Evolutionary conservation across 1,140 invertebrate species (phyloP).

Genomic region (Camponotus vicinus): DNA sequence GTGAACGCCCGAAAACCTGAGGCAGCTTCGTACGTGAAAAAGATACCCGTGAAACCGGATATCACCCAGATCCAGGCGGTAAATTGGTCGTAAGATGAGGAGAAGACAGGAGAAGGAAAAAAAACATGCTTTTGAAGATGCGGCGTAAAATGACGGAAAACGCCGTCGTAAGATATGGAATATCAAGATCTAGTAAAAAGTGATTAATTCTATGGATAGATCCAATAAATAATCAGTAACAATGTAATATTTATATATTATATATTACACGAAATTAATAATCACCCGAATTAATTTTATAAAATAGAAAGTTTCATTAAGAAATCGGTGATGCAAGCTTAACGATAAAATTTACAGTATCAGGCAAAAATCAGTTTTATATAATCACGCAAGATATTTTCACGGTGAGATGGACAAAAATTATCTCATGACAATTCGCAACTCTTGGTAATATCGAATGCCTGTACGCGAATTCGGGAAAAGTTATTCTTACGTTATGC

Average conservation of each 20-base stretch:
- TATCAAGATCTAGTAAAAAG: not conserved
- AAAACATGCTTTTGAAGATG: conserved; percentile 15
- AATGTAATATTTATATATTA: not conserved
- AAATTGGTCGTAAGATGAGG: not conserved
- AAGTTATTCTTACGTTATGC: not conserved
- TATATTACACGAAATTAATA: not conserved
- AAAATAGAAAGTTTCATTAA: not conserved
- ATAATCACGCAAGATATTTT: conserved; percentile 10
- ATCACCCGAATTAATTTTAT: not conserved
- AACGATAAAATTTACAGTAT: not conserved
- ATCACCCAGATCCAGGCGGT: conserved; percentile 23
- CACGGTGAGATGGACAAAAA: conserved; percentile 12
- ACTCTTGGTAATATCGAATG: not conserved
- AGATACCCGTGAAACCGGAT: conserved; percentile 46
- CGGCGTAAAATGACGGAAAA: not conserved
- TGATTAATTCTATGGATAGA: not conserved
- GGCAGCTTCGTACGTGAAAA: conserved; percentile 18
- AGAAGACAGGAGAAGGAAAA: not conserved
- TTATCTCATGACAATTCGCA: not conserved
- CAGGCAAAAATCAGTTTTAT: conserved; percentile 11
- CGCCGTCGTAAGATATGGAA: not conserved
- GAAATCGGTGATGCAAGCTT: not conserved
- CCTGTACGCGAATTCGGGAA: not conserved
- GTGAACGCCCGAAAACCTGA: conserved; percentile 34
- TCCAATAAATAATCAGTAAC: not conserved